Evolutionary conservation across 2,797 vertebrate genomes (phyloP), one percentile per base, ranked within the genome.

Genomic region (Pangasius djambal): DNA sequence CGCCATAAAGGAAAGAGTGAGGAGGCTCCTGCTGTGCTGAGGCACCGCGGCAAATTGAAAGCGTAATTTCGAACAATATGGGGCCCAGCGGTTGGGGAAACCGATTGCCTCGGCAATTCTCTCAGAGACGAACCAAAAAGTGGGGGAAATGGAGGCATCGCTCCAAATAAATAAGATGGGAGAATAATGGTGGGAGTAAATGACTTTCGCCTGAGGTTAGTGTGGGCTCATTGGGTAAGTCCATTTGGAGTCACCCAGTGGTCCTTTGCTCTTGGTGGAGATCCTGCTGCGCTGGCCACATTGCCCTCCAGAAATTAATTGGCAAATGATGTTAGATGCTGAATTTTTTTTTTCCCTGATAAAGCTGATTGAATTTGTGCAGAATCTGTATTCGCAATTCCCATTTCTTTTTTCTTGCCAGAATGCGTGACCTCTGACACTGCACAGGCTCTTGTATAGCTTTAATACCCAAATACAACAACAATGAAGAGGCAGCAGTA

Each of bases 11-110:
- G 59, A 86, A 91, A 87, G 72, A 87, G 61, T 55, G 91, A 92
- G 92, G 93, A 93, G 92, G 89, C 90, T 91, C 91, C 93, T 88
- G 91, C 90, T 93, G 91, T 89, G 89, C 28, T 50, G 83, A 92
- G 87, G 91, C 87, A 85, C 44, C 72, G 67, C 88, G 86, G 93
- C 92, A 95, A 95, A 96, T 96, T 95, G 95, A 96, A 96, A 95
- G 93, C 92, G 92, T 95, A 94, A 96, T 96, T 96, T 96, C 94
- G 93, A 91, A 95, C 94, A 96, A 94, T 95, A 93, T 92, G 90
- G 90, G 92, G 89, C 94, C 91, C 94, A 94, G 94, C 89, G 31
- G 94, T 93, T 72, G 90, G 90, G 92, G 87, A 89, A 93, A 92
- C 90, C 92, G 92, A 95, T 95, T 95, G 95, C 93, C 92, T 92